Evolutionary conservation across 2,888 invertebrate species (phyloP).

Genomic region (Protodeltote pygarga): DNA sequence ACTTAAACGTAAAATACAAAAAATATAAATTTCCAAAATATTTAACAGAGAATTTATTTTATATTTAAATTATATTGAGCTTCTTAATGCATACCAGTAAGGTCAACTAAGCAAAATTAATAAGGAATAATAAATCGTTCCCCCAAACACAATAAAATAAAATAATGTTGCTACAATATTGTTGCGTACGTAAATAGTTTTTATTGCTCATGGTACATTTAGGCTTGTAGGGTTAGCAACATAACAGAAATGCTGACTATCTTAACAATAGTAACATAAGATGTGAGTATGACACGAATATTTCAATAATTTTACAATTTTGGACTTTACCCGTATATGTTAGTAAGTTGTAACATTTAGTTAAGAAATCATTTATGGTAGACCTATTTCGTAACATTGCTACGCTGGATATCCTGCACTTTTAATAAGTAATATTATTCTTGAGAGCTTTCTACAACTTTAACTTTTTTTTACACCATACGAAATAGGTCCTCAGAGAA

Average conservation of each 20-base stretch:
- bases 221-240: slow-evolving; percentile 19
- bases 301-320: slow-evolving; percentile 52
- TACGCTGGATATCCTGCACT: slow-evolving; percentile 4
- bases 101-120: slow-evolving; percentile 10
- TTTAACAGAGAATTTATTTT: background rate
- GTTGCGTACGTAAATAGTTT: slow-evolving; percentile 40
- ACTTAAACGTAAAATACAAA: slow-evolving; percentile 1
- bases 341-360: slow-evolving; percentile 38
- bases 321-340: slow-evolving; percentile 61
- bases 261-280: slow-evolving; percentile 29
- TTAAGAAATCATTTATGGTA: slow-evolving; percentile 32
- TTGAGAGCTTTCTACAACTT: too few species aligned
- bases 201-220: slow-evolving; percentile 46
- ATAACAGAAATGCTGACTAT: slow-evolving; percentile 34
- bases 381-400: slow-evolving; percentile 7
- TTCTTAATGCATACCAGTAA: too few species aligned
- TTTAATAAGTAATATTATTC: too few species aligned
- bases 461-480: too few species aligned
- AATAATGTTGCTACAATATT: slow-evolving; percentile 24
- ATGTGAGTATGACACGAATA: slow-evolving; percentile 42
- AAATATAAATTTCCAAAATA: slow-evolving; percentile 2
- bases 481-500: slow-evolving; percentile 32
- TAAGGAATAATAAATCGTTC: slow-evolving; percentile 1
- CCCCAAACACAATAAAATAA: too few species aligned
- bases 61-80: slow-evolving; percentile 6